Percentiles rank a stretch among this genome's conserved stretches.
phyloP scores from a whole-genome alignment of 2,888 invertebrate species.

The Biston stratarius region DNA sequence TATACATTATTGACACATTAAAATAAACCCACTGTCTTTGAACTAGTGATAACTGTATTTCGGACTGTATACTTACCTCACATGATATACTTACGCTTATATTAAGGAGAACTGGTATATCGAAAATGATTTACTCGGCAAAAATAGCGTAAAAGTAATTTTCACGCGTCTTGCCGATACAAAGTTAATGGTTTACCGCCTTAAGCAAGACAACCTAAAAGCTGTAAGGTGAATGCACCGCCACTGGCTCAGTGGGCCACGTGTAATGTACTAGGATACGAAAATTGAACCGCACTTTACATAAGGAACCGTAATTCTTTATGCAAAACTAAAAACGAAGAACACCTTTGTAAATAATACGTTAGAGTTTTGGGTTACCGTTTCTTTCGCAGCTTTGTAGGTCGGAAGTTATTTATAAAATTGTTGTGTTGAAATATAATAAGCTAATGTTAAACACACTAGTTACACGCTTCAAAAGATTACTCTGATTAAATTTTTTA shows the following conservation, averaged over 20 bases:
- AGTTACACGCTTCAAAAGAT: too few species aligned
- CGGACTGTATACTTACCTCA: too few species aligned
- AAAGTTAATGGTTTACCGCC: conserved; percentile 2
- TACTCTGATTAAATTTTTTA: too few species aligned
- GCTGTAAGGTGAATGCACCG: conserved; percentile 23
- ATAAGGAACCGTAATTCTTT: conserved; percentile 19
- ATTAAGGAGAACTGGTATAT: too few species aligned
- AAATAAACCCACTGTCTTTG: too few species aligned
- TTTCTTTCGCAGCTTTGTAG: neutral
- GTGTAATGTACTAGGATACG: conserved; percentile 14
- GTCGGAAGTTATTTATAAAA: neutral
- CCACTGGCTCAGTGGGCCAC: conserved; percentile 17
- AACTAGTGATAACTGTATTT: too few species aligned
- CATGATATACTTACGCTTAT: too few species aligned
- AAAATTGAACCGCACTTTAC: conserved; percentile 18
- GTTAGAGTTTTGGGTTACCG: conserved; percentile 3
- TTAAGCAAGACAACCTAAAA: neutral
- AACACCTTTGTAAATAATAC: conserved; percentile 4
- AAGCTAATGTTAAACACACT: too few species aligned
- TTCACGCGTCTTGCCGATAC: neutral
- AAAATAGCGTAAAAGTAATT: neutral
- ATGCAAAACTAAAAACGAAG: conserved; percentile 10
- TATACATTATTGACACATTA: too few species aligned
- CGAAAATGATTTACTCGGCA: neutral
- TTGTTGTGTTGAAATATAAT: neutral